These are phyloP conservation scores for Anisognathus igniventris DNA, from an alignment of 2,797 vertebrate species.

Conservation along the genomic window DNA sequence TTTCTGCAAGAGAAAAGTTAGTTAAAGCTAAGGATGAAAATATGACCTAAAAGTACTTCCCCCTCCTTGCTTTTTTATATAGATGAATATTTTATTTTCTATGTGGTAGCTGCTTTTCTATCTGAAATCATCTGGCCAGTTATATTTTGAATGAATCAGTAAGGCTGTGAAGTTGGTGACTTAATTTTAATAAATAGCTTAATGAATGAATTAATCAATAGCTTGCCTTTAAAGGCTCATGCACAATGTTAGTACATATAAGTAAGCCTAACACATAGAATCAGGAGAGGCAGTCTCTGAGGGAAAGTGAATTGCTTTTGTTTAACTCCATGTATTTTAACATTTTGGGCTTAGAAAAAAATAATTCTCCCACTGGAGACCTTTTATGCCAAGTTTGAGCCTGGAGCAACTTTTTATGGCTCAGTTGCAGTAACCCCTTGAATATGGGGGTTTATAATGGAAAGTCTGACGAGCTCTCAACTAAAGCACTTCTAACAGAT, in stretches of 20 bases:
- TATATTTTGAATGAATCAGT: neutral
- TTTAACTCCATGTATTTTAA: conserved; percentile 28
- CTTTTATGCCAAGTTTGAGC: conserved; percentile 50
- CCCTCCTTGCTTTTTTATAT: neutral
- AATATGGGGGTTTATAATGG: conserved; percentile 61
- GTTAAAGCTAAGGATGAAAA: neutral
- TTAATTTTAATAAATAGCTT: neutral
- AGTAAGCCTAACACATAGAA: neutral
- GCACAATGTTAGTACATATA: neutral
- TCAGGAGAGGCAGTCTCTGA: neutral
- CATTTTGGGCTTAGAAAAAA: conserved; percentile 13
- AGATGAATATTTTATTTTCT: neutral
- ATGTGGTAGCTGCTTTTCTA: neutral
- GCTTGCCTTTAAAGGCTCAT: neutral
- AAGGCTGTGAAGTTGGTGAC: neutral
- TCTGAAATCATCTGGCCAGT: neutral
- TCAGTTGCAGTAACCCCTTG: conserved; percentile 53
- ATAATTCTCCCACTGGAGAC: conserved; percentile 20
- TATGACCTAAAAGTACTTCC: neutral
- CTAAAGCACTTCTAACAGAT: conserved; percentile 38
- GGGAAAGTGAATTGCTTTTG: conserved; percentile 11
- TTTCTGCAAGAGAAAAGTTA: neutral
- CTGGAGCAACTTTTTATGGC: conserved; percentile 54
- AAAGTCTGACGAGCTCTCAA: conserved; percentile 46
- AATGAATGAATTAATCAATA: neutral